Percentiles rank a stretch among this genome's conserved stretches.
These are phyloP conservation scores for Micromesistius poutassou DNA, from an alignment of 2,797 vertebrate genomes.

Conservation along the genomic window DNA sequence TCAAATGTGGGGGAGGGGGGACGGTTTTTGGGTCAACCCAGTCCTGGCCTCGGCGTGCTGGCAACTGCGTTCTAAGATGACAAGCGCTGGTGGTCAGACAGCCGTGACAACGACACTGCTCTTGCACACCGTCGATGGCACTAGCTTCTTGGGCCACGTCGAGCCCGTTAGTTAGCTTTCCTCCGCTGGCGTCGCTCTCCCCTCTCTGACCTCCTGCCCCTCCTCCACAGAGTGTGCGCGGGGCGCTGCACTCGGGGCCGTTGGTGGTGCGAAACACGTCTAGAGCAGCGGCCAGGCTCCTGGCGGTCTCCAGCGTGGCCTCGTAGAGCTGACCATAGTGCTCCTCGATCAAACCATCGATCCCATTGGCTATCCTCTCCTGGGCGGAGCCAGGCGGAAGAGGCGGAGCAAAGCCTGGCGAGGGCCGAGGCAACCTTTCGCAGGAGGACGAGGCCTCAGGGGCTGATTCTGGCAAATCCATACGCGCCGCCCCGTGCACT, in stretches of 20 bases:
- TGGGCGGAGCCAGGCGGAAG: slow-evolving; percentile 65
- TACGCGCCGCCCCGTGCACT: slow-evolving; percentile 19
- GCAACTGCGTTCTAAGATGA: too few relatives aligned
- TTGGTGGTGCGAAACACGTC: slow-evolving; percentile 83
- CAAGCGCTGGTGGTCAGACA: not conserved
- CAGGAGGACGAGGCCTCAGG: slow-evolving; percentile 19
- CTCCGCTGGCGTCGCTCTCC: not conserved
- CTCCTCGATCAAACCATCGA: slow-evolving; percentile 85
- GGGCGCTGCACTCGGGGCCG: slow-evolving; percentile 36
- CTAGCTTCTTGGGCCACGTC: not conserved
- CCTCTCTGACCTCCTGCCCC: not conserved
- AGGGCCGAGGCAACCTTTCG: slow-evolving; percentile 22
- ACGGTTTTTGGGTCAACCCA: not conserved
- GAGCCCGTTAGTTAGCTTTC: slow-evolving; percentile 12
- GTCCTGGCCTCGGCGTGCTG: not conserved
- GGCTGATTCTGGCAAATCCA: slow-evolving; percentile 16
- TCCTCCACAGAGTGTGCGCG: not conserved
- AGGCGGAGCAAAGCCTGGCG: slow-evolving; percentile 21
- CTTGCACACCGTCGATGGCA: too few relatives aligned
- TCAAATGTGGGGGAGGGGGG: slow-evolving; percentile 16
- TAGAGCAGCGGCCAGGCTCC: slow-evolving; percentile 89
- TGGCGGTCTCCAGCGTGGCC: slow-evolving; percentile 92
- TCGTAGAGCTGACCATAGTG: slow-evolving; percentile 89
- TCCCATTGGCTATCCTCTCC: slow-evolving; percentile 79
- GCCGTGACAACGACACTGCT: not conserved